Evolutionary conservation across 2,888 invertebrate genomes (phyloP).

Genomic region (Atethmia centrago): DNA sequence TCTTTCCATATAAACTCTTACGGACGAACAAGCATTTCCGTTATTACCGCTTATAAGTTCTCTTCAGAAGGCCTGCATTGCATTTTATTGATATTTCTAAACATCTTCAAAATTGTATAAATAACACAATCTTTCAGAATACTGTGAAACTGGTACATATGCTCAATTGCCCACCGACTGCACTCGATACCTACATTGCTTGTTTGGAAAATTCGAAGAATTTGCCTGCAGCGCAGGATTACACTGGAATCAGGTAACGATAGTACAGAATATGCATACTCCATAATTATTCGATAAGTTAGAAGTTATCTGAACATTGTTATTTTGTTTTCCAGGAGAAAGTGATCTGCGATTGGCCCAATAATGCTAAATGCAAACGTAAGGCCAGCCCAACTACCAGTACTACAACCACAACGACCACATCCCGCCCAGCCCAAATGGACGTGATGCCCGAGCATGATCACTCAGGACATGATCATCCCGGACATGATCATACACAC

Average conservation of each 20-base stretch:
- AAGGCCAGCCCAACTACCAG: conserved; percentile 68
- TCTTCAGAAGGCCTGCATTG: background rate
- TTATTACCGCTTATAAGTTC: background rate
- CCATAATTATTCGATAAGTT: background rate
- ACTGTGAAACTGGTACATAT: conserved; percentile 92
- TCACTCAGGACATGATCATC: conserved; percentile 43
- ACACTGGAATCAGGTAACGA: conserved; percentile 92
- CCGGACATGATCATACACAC: conserved; percentile 46
- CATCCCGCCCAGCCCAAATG: conserved; percentile 67
- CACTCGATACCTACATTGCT: conserved; percentile 93
- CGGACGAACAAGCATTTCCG: background rate
- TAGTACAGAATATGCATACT: background rate
- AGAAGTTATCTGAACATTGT: background rate
- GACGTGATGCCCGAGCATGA: conserved; percentile 58
- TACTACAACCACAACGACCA: conserved; percentile 71
- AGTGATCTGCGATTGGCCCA: conserved; percentile 94
- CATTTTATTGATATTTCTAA: background rate
- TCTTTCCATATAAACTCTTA: background rate
- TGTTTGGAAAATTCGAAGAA: conserved; percentile 94
- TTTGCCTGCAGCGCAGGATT: conserved; percentile 93
- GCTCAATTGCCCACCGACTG: conserved; percentile 93
- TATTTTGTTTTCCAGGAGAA: conserved; percentile 81
- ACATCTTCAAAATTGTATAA: background rate
- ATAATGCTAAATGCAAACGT: conserved; percentile 91
- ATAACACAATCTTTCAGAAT: conserved; percentile 76